phyloP scores from a whole-genome alignment of 1,140 invertebrate species.

The Copidosoma floridanum region DNA sequence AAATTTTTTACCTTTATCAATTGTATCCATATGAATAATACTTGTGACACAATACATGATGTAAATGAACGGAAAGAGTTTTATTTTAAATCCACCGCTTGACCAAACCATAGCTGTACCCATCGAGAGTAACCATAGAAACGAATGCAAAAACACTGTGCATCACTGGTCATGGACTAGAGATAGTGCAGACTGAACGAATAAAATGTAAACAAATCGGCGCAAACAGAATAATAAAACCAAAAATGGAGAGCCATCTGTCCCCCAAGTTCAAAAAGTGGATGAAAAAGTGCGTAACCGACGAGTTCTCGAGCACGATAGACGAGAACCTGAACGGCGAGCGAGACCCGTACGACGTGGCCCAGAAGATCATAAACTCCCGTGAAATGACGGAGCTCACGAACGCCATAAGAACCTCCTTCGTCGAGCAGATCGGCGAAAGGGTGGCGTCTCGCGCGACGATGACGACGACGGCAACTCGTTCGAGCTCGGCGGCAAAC shows the following conservation, averaged over 20 bases:
- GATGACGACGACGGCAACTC: background rate
- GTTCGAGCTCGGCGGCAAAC: constrained; percentile 10
- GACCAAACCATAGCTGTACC: no score
- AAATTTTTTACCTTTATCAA: no score
- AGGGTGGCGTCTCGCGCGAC: constrained; percentile 13
- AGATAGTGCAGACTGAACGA: no score
- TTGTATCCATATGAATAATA: no score
- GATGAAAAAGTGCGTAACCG: constrained; percentile 43
- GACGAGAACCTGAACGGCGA: constrained; percentile 38
- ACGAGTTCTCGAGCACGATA: constrained; percentile 42
- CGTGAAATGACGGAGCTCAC: constrained; percentile 42
- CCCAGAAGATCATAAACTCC: constrained; percentile 42
- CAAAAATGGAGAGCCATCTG: constrained; percentile 42
- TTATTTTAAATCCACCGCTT: no score
- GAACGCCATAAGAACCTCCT: constrained; percentile 32
- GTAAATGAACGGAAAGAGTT: no score
- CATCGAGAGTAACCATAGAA: no score
- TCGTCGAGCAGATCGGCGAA: constrained; percentile 32
- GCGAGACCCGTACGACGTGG: constrained; percentile 33
- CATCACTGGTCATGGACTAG: no score
- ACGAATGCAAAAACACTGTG: no score
- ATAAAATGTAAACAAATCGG: no score
- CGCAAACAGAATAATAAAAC: background rate
- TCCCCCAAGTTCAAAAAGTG: constrained; percentile 43
- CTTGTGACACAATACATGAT: no score